Conservation (phyloP, 2,888 invertebrate species). For the Antheraea assamensis region DNA sequence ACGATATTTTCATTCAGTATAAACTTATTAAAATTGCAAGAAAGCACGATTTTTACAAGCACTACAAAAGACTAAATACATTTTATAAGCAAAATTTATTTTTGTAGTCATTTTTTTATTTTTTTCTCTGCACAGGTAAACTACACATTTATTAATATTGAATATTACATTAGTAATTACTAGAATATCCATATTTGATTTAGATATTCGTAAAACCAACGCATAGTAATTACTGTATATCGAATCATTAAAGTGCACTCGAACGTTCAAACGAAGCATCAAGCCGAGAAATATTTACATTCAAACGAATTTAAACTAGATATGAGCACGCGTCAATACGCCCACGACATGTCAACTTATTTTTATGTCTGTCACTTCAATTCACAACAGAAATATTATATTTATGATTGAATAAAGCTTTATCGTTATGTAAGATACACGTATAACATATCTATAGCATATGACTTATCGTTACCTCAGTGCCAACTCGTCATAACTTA, state of each 20-base stretch:
- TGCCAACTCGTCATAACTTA: background rate
- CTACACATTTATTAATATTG: too few species aligned
- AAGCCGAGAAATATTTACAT: slow-evolving; percentile 31
- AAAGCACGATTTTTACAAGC: too few species aligned
- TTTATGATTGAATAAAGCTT: background rate
- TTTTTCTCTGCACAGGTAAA: too few species aligned
- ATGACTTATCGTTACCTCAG: background rate
- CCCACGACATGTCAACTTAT: slow-evolving; percentile 39
- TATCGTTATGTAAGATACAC: background rate
- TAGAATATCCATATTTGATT: background rate
- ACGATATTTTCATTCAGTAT: too few species aligned
- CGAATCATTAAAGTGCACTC: slow-evolving; percentile 17
- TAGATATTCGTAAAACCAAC: background rate
- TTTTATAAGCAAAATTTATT: too few species aligned
- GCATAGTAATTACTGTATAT: background rate
- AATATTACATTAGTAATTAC: background rate
- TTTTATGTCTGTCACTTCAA: slow-evolving; percentile 17
- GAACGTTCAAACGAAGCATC: slow-evolving; percentile 31
- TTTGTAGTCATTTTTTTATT: too few species aligned
- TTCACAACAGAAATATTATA: slow-evolving; percentile 2
- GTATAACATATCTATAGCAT: background rate
- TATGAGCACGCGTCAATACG: slow-evolving; percentile 38
- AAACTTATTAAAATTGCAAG: too few species aligned
- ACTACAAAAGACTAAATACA: too few species aligned
- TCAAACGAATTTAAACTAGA: slow-evolving; percentile 31